Percentiles rank a stretch among this genome's conserved stretches.
Conservation (phyloP, 1,140 invertebrate genomes). For the Procambarus clarkii region DNA sequence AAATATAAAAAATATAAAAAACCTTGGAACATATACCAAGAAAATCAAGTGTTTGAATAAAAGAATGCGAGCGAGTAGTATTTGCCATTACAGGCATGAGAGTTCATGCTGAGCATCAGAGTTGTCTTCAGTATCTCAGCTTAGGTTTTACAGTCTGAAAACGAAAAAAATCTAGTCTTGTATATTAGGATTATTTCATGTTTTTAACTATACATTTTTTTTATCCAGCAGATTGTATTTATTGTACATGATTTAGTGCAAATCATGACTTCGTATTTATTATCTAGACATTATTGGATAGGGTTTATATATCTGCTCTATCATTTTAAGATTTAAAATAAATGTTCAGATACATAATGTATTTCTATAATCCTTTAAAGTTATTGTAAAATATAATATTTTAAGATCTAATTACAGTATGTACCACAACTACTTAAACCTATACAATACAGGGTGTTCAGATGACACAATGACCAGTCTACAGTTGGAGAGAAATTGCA, state of each 20-base stretch:
- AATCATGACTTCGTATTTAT: slow-evolving; percentile 69
- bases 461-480: no score
- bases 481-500: no score
- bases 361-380: slow-evolving; percentile 14
- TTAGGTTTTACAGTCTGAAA: slow-evolving; percentile 6
- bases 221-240: slow-evolving; percentile 60
- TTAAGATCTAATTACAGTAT: no score
- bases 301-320: slow-evolving; percentile 61
- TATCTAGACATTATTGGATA: slow-evolving; percentile 50
- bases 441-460: no score
- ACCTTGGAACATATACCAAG: background rate
- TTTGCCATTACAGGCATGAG: background rate
- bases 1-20: background rate
- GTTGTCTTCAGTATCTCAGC: background rate
- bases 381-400: no score
- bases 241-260: slow-evolving; percentile 64
- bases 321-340: slow-evolving; percentile 48
- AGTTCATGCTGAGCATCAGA: background rate
- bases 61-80: background rate
- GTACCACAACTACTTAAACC: no score
- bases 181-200: slow-evolving; percentile 60
- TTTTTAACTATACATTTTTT: slow-evolving; percentile 36
- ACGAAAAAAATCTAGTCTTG: slow-evolving; percentile 60
- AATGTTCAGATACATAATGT: slow-evolving; percentile 48
- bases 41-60: background rate